Base-by-base conservation (phyloP, 2,888 invertebrate species). In the Lissonota sp. region DNA sequence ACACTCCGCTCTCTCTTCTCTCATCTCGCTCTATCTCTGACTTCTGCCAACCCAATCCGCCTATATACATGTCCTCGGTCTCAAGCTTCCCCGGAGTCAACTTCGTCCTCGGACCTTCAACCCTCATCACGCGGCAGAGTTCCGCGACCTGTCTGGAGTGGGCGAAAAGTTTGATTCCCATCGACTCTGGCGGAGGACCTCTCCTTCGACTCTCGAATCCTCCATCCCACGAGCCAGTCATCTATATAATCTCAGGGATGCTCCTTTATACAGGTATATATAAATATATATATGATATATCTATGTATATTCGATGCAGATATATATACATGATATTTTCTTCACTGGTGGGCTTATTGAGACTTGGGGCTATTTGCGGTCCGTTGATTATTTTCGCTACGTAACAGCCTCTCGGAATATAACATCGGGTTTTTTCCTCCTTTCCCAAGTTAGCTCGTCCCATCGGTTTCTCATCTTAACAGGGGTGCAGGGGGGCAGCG, bases 361-460 rank as follows among this genome's bases (percentile, higher is more conserved):
- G 81, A 80, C 80, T 79, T 75, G 63, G 78, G 76, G 76, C 82
- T 80, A 79, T 85, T 86, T 82, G 85, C 75, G 87, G 86, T 85
- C 84, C 83, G 80, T 84, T 86, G 87, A 87, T 87, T 87, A 86
- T 87, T 87, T 86, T 84, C 84, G 73, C 81, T 79, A 84, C 82
- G 69, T 74, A 71, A 78, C 46, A 82, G 80, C 73, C 80, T 81
- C 67, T 58, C 73, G 66, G 77, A 77, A 62, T 69, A 76, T 66
- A 39, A 62, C 42, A 51, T 53, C 44, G 46, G 26, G 49, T 64
- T 63, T 69, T 42, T 49, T 58, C 14, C 58, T 72, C 63, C 49
- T 66, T 26, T 49, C 46, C n/a, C 66, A 58, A 78, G 70, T 72
- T 79, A 37, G 70, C 53, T 53, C 58, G 70, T 64, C 79, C 60